These are phyloP conservation scores for Lepidostoma basale DNA, from an alignment of 1,140 invertebrate genomes.

Conservation along the genomic window DNA sequence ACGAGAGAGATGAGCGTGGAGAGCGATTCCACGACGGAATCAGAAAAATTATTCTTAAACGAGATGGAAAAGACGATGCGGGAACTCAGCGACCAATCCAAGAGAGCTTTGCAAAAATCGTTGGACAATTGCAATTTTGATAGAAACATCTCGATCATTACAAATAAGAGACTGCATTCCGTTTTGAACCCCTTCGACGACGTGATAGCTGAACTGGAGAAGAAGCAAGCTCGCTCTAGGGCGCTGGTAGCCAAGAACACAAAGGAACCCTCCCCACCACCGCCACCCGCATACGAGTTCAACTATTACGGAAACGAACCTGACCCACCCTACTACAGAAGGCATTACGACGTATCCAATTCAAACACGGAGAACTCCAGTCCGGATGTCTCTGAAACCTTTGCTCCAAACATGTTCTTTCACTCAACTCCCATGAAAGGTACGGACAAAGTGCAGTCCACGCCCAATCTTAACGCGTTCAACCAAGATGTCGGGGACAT, in stretches of 20 bases:
- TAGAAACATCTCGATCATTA: slow-evolving; percentile 61
- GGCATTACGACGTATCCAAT: slow-evolving; percentile 26
- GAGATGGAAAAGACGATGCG: slow-evolving; percentile 59
- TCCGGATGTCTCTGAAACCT: slow-evolving; percentile 38
- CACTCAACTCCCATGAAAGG: slow-evolving; percentile 53
- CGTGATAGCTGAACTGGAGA: slow-evolving; percentile 56
- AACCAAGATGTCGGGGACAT: slow-evolving; percentile 49
- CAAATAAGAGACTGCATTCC: slow-evolving; percentile 52
- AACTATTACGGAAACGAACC: slow-evolving; percentile 52
- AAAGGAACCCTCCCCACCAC: slow-evolving; percentile 46
- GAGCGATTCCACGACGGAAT: slow-evolving; percentile 59
- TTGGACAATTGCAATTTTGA: slow-evolving; percentile 59
- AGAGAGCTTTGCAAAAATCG: slow-evolving; percentile 51
- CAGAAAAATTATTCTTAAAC: slow-evolving; percentile 54
- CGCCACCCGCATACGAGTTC: slow-evolving; percentile 52
- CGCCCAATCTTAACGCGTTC: slow-evolving; percentile 66
- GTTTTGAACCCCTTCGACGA: slow-evolving; percentile 58
- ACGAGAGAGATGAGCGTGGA: slow-evolving; percentile 54
- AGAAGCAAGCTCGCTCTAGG: slow-evolving; percentile 45
- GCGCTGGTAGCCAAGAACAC: not conserved
- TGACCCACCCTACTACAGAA: slow-evolving; percentile 46
- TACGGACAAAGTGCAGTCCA: slow-evolving; percentile 64
- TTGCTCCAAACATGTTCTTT: slow-evolving; percentile 44
- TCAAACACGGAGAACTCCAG: slow-evolving; percentile 36
- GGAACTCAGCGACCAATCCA: slow-evolving; percentile 53